Evolutionary conservation across 2,113 vertebrate genomes (phyloP), one percentile per base, ranked within the genome.

Genomic region (Conger conger): DNA sequence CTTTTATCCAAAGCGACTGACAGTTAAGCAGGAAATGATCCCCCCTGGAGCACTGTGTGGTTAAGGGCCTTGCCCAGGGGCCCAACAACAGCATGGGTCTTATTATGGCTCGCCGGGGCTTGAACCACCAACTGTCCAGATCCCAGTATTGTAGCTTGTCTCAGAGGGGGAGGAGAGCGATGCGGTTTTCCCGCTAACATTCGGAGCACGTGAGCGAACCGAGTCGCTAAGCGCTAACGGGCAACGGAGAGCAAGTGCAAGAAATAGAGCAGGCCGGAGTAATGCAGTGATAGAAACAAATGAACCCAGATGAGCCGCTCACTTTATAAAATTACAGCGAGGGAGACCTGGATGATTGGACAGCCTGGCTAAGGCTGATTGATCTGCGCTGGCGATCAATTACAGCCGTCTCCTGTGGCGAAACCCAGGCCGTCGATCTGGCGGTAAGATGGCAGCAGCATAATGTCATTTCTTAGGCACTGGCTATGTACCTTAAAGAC

Each of bases 311-410:
- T 78, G 4, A 17, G 86, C 53, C 45, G 85, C 79, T 84, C 86
- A 87, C 83, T 76, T 88, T 76, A 89, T 91, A 77, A 15, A 82
- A 86, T 90, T 92, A 80, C 83, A 63, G 57, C 27, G 57, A 63
- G 57, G 57, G 57, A 57, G 54, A 42, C 60, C 80, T 84, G 42
- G 83, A 73, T 83, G 20, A 27, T 45, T 57, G 78, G 27, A 79
- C 73, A 4, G 86, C 57, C 87, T 0, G 84, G 80, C 88, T 83
- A 38, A 63, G 81, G 85, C 79, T 79, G 87, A 92, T 88, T 86
- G 87, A 92, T 88, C 42, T 83, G 86, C 78, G 33, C 36, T 85
- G 86, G 79, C 80, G 80, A 90, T 92, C 85, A 83, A 92, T 93
- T 86, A 82, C 50, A 63, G 88, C 42, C 85, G 73, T 87, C 79